phyloP scores from a whole-genome alignment of 2,113 vertebrate genomes.

The Conger conger region DNA sequence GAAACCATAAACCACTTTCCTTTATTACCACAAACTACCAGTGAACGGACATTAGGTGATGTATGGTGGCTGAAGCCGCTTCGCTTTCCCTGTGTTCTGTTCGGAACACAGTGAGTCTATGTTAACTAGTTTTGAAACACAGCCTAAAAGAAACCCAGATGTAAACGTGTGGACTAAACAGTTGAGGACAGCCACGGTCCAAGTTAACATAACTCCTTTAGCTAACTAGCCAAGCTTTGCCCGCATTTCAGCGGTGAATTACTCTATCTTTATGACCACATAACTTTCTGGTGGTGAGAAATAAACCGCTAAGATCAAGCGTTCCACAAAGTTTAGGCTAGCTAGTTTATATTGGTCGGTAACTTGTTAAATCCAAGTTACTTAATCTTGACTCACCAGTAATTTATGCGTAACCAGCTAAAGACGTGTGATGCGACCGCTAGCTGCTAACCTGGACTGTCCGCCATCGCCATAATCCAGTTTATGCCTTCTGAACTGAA shows the following conservation, averaged over 20 bases:
- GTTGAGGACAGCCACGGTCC: neutral
- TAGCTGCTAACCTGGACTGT: neutral
- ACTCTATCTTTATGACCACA: neutral
- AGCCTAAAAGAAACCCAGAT: neutral
- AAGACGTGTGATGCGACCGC: neutral
- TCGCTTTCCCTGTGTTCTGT: no score
- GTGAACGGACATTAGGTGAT: no score
- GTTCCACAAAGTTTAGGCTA: no score
- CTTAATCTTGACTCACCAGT: neutral
- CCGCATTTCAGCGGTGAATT: neutral
- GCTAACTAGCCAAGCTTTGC: neutral
- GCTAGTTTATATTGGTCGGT: no score
- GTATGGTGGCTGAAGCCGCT: no score
- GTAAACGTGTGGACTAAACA: neutral
- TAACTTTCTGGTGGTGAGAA: neutral
- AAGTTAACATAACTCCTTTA: neutral
- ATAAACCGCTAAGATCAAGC: neutral
- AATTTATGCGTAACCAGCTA: neutral
- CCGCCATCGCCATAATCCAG: conserved; percentile 6
- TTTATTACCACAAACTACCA: no score
- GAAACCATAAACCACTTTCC: no score
- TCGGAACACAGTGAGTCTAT: no score
- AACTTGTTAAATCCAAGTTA: no score
- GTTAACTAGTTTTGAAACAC: neutral
- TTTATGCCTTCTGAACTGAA: neutral